phyloP scores from a whole-genome alignment of 2,888 invertebrate species.

The Drosophila nigricruria region DNA sequence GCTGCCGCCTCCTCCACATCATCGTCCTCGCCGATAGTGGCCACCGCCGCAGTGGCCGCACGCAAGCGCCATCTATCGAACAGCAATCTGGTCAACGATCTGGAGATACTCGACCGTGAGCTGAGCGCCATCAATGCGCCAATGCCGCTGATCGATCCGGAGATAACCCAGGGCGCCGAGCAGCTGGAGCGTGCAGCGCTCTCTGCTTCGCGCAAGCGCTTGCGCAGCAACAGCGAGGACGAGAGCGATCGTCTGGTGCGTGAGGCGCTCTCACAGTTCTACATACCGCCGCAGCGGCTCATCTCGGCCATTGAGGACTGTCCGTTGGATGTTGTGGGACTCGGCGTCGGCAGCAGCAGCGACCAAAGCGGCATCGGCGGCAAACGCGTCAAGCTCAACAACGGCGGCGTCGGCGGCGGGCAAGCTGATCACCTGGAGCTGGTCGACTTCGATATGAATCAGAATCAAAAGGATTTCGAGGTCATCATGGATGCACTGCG shows the following conservation, averaged over 20 bases:
- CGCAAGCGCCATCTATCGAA: conserved; percentile 82
- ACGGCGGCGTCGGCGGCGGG: background rate
- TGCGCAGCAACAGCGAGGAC: conserved; percentile 86
- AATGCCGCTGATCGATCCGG: conserved; percentile 85
- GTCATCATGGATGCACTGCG: conserved; percentile 86
- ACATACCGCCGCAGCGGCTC: conserved; percentile 89
- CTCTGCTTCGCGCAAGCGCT: conserved; percentile 84
- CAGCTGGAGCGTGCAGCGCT: conserved; percentile 84
- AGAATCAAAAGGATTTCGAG: conserved; percentile 86
- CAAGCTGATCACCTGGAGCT: conserved; percentile 75
- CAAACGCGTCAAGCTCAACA: conserved; percentile 58
- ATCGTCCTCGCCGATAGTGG: background rate
- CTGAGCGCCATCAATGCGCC: conserved; percentile 85
- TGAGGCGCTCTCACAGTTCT: conserved; percentile 90
- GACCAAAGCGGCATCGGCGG: conserved; percentile 15
- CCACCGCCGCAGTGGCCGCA: conserved; percentile 20
- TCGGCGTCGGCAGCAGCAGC: conserved; percentile 20
- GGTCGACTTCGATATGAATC: conserved; percentile 84
- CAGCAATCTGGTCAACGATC: conserved; percentile 85
- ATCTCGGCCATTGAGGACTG: conserved; percentile 89
- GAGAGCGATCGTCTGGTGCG: conserved; percentile 89
- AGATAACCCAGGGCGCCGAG: conserved; percentile 85
- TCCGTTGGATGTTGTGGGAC: conserved; percentile 77
- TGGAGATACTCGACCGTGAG: conserved; percentile 85
- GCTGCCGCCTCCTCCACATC: background rate